A percentile compares a stretch with the other conserved stretches of the same genome.
These are phyloP conservation scores for Drosophila maculinotata DNA, from an alignment of 2,888 invertebrate genomes.

Conservation along the genomic window DNA sequence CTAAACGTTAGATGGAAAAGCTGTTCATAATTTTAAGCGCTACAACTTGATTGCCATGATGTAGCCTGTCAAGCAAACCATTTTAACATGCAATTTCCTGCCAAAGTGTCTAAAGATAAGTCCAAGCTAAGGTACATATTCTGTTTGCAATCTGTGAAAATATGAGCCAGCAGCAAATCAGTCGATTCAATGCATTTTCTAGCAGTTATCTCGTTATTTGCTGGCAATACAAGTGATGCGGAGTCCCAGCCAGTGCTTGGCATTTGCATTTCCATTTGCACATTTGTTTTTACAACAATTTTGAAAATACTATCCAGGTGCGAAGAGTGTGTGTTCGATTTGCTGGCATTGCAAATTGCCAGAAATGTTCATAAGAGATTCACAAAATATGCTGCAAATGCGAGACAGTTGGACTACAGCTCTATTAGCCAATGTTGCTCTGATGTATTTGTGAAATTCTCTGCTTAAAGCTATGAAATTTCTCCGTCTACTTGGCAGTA, in stretches of 20 bases:
- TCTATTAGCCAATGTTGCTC: slow-evolving; percentile 3
- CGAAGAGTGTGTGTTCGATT: slow-evolving; percentile 3
- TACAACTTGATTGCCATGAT: slow-evolving; percentile 12
- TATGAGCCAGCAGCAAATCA: slow-evolving; percentile 43
- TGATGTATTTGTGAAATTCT: slow-evolving; percentile 21
- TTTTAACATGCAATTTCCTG: slow-evolving; percentile 17
- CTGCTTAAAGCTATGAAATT: slow-evolving; percentile 9
- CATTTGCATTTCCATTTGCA: slow-evolving; percentile 28
- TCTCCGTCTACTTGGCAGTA: background rate
- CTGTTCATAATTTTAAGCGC: slow-evolving; percentile 35
- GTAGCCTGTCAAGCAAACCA: slow-evolving; percentile 5
- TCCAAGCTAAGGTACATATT: slow-evolving; percentile 4
- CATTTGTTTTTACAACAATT: slow-evolving; percentile 36
- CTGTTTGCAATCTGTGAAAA: slow-evolving; percentile 17
- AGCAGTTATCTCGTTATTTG: slow-evolving; percentile 17
- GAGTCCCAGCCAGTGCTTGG: background rate
- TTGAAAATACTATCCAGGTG: slow-evolving; percentile 7
- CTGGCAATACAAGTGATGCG: background rate
- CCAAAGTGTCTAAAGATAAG: slow-evolving; percentile 34
- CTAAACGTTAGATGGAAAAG: background rate
- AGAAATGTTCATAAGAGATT: slow-evolving; percentile 15
- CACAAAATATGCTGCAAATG: slow-evolving; percentile 29
- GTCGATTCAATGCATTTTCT: slow-evolving; percentile 32
- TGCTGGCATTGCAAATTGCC: slow-evolving; percentile 35
- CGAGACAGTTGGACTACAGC: background rate